These are phyloP conservation scores for Polia nebulosa DNA, from an alignment of 2,888 invertebrate species.

Conservation along the genomic window DNA sequence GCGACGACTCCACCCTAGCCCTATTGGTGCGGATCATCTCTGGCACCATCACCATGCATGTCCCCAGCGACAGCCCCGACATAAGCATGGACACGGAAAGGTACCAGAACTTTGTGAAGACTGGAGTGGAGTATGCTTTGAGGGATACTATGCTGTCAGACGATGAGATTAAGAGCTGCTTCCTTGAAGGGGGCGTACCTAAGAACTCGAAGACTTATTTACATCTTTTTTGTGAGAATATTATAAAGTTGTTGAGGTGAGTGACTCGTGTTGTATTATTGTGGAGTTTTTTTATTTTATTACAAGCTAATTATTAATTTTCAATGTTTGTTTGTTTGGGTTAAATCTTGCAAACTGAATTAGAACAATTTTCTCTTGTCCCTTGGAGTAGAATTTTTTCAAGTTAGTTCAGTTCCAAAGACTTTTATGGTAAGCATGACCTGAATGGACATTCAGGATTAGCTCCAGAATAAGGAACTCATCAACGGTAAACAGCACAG, in stretches of 20 bases:
- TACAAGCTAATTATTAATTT: too few relatives aligned
- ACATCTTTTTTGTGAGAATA: constrained; percentile 85
- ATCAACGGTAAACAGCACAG: too few relatives aligned
- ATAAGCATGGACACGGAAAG: constrained; percentile 82
- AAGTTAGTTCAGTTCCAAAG: too few relatives aligned
- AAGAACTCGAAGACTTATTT: constrained; percentile 86
- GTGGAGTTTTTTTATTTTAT: too few relatives aligned
- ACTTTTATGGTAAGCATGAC: too few relatives aligned
- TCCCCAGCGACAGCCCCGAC: constrained; percentile 81
- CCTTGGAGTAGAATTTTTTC: too few relatives aligned
- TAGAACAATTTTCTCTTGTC: too few relatives aligned
- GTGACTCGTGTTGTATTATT: constrained; percentile 30
- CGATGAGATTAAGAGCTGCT: constrained; percentile 81
- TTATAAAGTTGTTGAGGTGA: constrained; percentile 85
- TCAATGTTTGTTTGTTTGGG: too few relatives aligned
- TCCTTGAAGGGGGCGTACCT: constrained; percentile 75
- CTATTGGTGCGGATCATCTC: constrained; percentile 92
- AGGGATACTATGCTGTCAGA: constrained; percentile 84
- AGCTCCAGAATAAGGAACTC: too few relatives aligned
- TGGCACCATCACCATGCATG: constrained; percentile 90
- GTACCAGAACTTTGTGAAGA: constrained; percentile 82
- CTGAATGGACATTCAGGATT: too few relatives aligned
- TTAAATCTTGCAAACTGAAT: too few relatives aligned
- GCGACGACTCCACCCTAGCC: constrained; percentile 91
- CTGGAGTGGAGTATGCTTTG: constrained; percentile 85